Evolutionary conservation across 2,797 vertebrate species (phyloP).

Genomic region (Schizopygopsis malacanthus): DNA sequence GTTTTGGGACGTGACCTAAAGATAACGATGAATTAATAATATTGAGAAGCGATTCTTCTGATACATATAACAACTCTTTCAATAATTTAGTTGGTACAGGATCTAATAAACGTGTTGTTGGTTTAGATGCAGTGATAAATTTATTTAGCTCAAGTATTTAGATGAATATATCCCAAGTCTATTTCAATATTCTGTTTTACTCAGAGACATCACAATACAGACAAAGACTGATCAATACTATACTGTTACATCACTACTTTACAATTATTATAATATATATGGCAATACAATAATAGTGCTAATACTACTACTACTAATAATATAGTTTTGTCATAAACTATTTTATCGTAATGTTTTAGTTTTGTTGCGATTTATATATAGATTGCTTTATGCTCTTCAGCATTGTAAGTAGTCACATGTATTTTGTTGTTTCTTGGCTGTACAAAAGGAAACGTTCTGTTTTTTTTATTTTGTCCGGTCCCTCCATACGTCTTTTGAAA

Average conservation of each 20-base stretch:
- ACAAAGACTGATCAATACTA: too few relatives aligned
- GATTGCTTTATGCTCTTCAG: not conserved
- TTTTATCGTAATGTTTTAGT: not conserved
- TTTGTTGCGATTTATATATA: too few relatives aligned
- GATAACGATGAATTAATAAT: too few relatives aligned
- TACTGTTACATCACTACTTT: not conserved
- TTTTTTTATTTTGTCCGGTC: slow-evolving; percentile 20
- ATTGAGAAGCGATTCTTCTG: too few relatives aligned
- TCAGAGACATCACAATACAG: not conserved
- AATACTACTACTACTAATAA: not conserved
- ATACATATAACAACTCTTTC: too few relatives aligned
- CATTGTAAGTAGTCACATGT: not conserved
- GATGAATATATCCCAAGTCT: not conserved
- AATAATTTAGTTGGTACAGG: too few relatives aligned
- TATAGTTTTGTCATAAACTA: not conserved
- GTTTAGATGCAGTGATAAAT: too few relatives aligned
- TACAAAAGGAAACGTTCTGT: not conserved
- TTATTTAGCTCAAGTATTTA: too few relatives aligned
- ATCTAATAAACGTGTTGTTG: too few relatives aligned
- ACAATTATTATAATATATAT: not conserved
- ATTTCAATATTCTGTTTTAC: not conserved
- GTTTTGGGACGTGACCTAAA: too few relatives aligned
- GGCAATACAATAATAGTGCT: not conserved
- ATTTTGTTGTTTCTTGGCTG: slow-evolving; percentile 3
- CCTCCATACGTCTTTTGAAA: slow-evolving; percentile 74